A percentile compares a stretch with the other conserved stretches of the same genome.
These are phyloP conservation scores for Euproctis similis DNA, from an alignment of 2,888 invertebrate species.

Conservation along the genomic window DNA sequence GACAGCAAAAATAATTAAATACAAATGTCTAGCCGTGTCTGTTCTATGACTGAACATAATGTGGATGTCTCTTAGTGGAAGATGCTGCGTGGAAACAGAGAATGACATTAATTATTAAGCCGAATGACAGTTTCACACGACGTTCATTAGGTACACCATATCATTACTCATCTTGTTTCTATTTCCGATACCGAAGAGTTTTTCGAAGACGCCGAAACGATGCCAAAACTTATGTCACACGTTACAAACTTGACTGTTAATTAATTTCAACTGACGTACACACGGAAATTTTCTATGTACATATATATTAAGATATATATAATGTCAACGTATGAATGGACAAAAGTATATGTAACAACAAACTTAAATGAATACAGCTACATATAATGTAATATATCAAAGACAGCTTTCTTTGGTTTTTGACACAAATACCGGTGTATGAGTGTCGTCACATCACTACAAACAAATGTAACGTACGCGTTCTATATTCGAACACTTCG, in stretches of 20 bases:
- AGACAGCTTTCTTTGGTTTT: slow-evolving; percentile 2
- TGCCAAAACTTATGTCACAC: slow-evolving; percentile 57
- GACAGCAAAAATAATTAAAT: slow-evolving; percentile 47
- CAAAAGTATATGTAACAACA: slow-evolving; percentile 20
- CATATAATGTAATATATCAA: slow-evolving; percentile 34
- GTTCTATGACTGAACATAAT: slow-evolving; percentile 39
- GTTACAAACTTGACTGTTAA: slow-evolving; percentile 46
- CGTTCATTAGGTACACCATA: slow-evolving; percentile 52
- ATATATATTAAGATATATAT: slow-evolving; percentile 24
- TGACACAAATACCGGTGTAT: slow-evolving; percentile 1
- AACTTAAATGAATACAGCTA: slow-evolving; percentile 41
- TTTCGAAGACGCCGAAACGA: slow-evolving; percentile 42
- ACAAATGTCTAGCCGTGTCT: slow-evolving; percentile 47
- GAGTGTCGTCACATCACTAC: slow-evolving; percentile 19
- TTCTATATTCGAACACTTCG: slow-evolving; percentile 22
- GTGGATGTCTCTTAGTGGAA: slow-evolving; percentile 17
- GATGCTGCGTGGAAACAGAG: slow-evolving; percentile 33
- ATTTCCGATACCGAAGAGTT: slow-evolving; percentile 65
- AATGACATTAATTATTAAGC: slow-evolving; percentile 60
- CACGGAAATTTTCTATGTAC: slow-evolving; percentile 43
- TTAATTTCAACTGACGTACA: slow-evolving; percentile 58
- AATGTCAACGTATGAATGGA: no score
- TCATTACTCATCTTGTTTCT: slow-evolving; percentile 65
- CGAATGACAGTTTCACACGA: slow-evolving; percentile 62
- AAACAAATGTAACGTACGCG: slow-evolving; percentile 22